Evolutionary conservation across 1,140 invertebrate species (phyloP), one percentile per base, ranked within the genome.

Genomic region (Polypedilum vanderplanki): DNA sequence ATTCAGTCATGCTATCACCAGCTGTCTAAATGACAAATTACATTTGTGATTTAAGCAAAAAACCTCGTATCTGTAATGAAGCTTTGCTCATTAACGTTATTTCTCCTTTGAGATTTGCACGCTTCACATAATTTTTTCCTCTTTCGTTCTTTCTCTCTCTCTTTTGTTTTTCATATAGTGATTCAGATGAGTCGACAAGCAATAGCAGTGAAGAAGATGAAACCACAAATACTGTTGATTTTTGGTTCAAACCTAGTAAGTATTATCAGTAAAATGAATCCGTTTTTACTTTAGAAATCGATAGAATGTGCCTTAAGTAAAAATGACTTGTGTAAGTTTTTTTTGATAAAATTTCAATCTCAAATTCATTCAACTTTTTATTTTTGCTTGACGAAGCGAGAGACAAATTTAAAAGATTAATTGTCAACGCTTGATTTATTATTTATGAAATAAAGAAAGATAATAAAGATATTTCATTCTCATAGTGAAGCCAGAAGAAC

Each of bases 201-300:
- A 70, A 18, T 22, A 70, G 20, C 0, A 80, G 78, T 12, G 80
- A 81, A 73, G 80, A 83, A 46, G 81, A 83, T 73, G 81, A 57
- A 57, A 57, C 15, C 8, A 12, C 64, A 17, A 67, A 79, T 78
- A 80, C 81, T 5, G 80, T 80, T n/a, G 80, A 83, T 33, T 81
- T 81, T 70, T 83, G 81, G 81, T 82, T 83, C 74, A 82, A 78
- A 76, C 81, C 81, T 57, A 76, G 80, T 15, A 80, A 40, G n/a
- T n/a, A n/a, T n/a, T n/a, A n/a, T n/a, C n/a, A n/a, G n/a, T 67
- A n/a, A 46, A 46, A 46, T 57, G 24, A 33, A 33, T 3, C 24
- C 5, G 2, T 33, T 33, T 33, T 3, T 33, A n/a, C n/a, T n/a
- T n/a, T n/a, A n/a, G n/a, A n/a, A n/a, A n/a, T n/a, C n/a, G n/a